Evolutionary conservation across 2,113 vertebrate species (phyloP).

Genomic region (Neopipo cinnamomea): DNA sequence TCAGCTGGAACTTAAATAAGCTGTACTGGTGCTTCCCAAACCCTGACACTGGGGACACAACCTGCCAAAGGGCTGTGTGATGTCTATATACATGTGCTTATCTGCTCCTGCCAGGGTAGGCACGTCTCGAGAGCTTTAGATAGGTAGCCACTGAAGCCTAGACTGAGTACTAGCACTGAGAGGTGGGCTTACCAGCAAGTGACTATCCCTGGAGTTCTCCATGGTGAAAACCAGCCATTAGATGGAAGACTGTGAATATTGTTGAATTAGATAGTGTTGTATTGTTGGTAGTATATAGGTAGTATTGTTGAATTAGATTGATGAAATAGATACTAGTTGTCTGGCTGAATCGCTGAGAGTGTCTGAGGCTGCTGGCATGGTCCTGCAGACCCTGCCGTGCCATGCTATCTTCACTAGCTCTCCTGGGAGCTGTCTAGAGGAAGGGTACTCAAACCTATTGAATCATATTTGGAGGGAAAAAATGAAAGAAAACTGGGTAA

Average conservation of each 20-base stretch:
- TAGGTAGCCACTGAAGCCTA: neutral
- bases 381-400: neutral
- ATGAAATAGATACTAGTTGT: neutral
- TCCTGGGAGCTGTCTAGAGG: neutral
- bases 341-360: neutral
- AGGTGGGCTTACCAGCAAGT: neutral
- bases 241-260: neutral
- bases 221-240: neutral
- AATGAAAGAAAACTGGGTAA: neutral
- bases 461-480: neutral
- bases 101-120: neutral
- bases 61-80: neutral
- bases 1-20: neutral
- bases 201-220: neutral
- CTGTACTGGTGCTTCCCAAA: neutral
- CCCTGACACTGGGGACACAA: accelerated
- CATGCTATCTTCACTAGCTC: neutral
- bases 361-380: neutral
- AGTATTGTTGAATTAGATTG: too few species aligned
- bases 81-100: accelerated
- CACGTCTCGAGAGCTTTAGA: neutral
- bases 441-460: neutral
- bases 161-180: neutral
- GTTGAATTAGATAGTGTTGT: too few species aligned
- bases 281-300: too few species aligned